A percentile compares a stretch with the other conserved stretches of the same genome.
Evolutionary conservation across 2,888 invertebrate species (phyloP).

Genomic region (Stramonita haemastoma): DNA sequence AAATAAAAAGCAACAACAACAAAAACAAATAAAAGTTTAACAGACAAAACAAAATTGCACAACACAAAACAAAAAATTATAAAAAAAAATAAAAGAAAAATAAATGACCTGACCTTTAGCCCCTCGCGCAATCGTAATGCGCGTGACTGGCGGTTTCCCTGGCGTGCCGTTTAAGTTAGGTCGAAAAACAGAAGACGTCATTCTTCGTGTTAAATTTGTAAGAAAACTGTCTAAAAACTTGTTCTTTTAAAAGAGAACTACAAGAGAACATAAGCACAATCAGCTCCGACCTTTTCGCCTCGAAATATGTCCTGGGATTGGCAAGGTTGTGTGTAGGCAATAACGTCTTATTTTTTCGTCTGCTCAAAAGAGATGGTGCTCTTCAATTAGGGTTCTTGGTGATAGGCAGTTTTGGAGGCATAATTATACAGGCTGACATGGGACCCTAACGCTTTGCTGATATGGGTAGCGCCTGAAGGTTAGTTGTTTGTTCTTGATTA

Average conservation of each 20-base stretch:
- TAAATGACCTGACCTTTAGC: not conserved
- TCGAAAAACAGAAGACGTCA: constrained; percentile 20
- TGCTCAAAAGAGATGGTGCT: not conserved
- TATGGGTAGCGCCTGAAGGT: not conserved
- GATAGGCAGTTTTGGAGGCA: not conserved
- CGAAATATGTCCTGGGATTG: not conserved
- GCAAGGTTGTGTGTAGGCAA: not conserved
- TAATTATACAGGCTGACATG: constrained; percentile 7
- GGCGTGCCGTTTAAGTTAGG: constrained; percentile 16
- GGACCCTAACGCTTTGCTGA: not conserved
- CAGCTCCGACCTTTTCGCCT: not conserved
- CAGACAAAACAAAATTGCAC: not conserved
- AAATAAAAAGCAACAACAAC: not conserved
- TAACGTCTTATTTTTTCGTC: constrained; percentile 16
- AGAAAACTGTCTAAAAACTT: not conserved
- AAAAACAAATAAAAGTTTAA: not conserved
- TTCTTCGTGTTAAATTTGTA: not conserved
- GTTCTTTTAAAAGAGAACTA: not conserved
- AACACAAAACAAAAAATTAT: not conserved
- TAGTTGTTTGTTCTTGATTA: not conserved
- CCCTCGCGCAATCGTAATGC: constrained; percentile 24
- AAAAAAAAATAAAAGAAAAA: not conserved
- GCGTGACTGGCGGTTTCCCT: constrained; percentile 14
- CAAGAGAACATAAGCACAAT: not conserved
- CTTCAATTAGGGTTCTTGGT: constrained; percentile 7